Base-by-base conservation (phyloP, 2,113 vertebrate genomes). In the Podarcis raffonei region DNA sequence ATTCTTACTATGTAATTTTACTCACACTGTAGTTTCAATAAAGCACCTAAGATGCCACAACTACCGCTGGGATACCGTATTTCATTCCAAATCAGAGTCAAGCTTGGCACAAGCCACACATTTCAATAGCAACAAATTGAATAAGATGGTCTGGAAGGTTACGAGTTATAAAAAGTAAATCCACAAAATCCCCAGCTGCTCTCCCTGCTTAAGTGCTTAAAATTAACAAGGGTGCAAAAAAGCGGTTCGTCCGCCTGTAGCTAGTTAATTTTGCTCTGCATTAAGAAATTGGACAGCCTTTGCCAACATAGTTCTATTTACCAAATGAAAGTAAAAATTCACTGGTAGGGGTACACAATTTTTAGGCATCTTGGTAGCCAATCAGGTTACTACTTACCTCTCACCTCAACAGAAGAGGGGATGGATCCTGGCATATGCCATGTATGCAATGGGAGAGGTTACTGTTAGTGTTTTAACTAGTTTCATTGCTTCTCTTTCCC, bases 91-190 rank as follows among this genome's bases (percentile, higher is more conserved):
- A n/a, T 3, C 20, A n/a, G 5, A 37, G 77, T 42, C 23, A 2
- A 37, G 30, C 25, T 22, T 76, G 37, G 11, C 62, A 82, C 3
- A 86, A 77, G 16, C 20, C 48, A 68, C 22, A 68, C 62, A 35
- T 75, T 39, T 71, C 42, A 77, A 83, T 39, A 88, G 37, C 77
- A 69, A 3, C 79, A 90, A 90, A 84, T 84, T 86, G 83, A 90
- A 81, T 84, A 89, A 89, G 66, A 27, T 37, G 84, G 82, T 84
- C 93, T 37, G 80, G 75, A 91, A 81, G 66, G 48, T 87, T 91
- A 89, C 15, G 0, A 0, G 88, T 87, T 94, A 92, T 94, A 95
- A 92, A 92, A 87, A 91, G 90, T 74, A 94, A 94, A 94, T 90
- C 88, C 92, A 90, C 66, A 94, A 94, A 62, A 94, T 89, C 92